phyloP scores from a whole-genome alignment of 2,113 vertebrate species.

The Corythoichthys intestinalis region DNA sequence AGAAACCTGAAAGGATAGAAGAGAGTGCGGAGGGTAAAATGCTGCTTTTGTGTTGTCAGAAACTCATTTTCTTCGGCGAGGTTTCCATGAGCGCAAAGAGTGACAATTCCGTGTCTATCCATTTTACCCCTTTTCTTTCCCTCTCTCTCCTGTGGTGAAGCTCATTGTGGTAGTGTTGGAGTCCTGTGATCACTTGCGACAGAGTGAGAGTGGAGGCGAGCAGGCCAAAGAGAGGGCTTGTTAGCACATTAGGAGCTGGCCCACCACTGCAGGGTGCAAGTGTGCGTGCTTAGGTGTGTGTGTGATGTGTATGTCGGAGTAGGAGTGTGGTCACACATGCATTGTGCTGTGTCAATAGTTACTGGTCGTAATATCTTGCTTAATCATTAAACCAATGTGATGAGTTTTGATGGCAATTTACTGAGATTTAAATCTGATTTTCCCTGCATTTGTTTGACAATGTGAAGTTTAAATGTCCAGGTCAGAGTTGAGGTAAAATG shows the following conservation, averaged over 20 bases:
- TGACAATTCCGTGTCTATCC: constrained; percentile 82
- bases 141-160: constrained; percentile 85
- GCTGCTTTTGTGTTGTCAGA: constrained; percentile 95
- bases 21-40: constrained; percentile 75
- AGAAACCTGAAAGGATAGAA: constrained; percentile 21
- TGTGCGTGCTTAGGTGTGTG: constrained; percentile 11
- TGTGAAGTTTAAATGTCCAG: not conserved
- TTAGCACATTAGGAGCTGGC: constrained; percentile 91
- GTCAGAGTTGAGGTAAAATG: too few species aligned
- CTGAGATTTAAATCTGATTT: not conserved
- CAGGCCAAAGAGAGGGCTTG: constrained; percentile 87
- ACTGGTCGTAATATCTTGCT: not conserved
- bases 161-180: constrained; percentile 92
- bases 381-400: not conserved
- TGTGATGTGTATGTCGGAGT: constrained; percentile 16
- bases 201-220: constrained; percentile 70
- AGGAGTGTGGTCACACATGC: constrained; percentile 6
- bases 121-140: constrained; percentile 78
- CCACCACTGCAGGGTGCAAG: constrained; percentile 28
- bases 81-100: constrained; percentile 84
- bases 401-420: not conserved
- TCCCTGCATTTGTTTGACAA: not conserved
- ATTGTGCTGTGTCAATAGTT: not conserved
- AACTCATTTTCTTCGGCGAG: constrained; percentile 93
- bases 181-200: constrained; percentile 82